These are phyloP conservation scores for Fregetta grallaria DNA, from an alignment of 2,113 vertebrate species.

Conservation along the genomic window DNA sequence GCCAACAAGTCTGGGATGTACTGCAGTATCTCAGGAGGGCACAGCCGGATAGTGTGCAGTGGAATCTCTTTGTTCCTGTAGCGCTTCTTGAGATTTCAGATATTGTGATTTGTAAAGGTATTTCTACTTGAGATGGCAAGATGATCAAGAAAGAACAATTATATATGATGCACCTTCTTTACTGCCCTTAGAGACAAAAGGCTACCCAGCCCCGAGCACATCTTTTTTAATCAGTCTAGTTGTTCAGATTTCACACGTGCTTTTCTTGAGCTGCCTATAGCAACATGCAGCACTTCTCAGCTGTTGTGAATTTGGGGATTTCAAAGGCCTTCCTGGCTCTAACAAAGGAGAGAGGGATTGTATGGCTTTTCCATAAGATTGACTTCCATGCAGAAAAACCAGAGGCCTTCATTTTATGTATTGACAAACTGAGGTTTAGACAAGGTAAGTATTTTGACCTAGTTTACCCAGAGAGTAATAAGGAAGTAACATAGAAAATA, in stretches of 20 bases:
- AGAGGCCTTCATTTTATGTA: background rate
- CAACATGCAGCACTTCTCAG: background rate
- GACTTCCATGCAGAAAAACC: background rate
- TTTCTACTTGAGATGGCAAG: background rate
- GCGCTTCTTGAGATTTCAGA: background rate
- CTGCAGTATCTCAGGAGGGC: background rate
- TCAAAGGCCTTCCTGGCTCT: background rate
- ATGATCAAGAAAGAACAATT: background rate
- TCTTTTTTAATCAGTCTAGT: background rate
- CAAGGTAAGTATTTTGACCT: background rate
- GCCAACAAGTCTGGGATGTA: fast-evolving
- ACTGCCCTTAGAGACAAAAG: background rate
- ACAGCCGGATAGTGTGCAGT: background rate
- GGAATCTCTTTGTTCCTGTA: background rate
- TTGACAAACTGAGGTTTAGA: background rate
- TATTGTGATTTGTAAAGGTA: background rate
- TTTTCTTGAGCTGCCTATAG: background rate
- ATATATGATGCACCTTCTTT: background rate
- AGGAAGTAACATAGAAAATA: slow-evolving; percentile 48
- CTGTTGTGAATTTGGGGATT: background rate
- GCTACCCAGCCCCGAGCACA: background rate
- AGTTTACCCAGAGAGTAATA: background rate
- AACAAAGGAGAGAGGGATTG: background rate
- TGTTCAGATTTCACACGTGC: background rate
- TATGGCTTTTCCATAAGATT: background rate